Conservation (phyloP, 37 sponge, comb jelly and placozoan species). For the Theonella swinhoei region DNA sequence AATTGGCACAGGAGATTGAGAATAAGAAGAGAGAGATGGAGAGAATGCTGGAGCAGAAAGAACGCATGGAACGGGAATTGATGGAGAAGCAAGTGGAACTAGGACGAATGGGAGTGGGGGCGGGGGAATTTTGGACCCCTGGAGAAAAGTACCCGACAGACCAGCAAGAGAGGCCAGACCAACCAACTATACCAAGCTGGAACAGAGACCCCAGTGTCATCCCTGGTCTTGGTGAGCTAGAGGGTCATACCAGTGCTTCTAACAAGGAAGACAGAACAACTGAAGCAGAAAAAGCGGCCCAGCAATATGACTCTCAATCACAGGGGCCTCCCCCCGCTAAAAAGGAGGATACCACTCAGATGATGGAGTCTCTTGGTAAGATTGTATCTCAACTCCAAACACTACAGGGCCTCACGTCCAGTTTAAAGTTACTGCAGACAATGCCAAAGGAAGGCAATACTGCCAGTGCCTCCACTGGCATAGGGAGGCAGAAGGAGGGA, state of each 20-base stretch:
- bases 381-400: conserved; percentile 52
- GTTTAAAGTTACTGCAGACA: conserved; percentile 25
- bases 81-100: neutral
- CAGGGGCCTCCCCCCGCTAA: neutral
- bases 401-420: conserved; percentile 36
- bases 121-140: neutral
- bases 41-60: neutral
- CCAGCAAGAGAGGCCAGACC: neutral
- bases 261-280: neutral
- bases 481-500: neutral
- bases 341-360: conserved; percentile 7
- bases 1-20: neutral
- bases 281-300: neutral
- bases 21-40: neutral
- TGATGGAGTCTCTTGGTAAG: conserved; percentile 54
- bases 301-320: neutral
- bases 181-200: neutral
- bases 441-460: neutral
- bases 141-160: neutral
- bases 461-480: neutral
- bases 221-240: neutral
- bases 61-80: neutral
- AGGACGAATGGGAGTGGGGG: neutral
- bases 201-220: neutral
- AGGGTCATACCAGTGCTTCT: neutral